Conservation (phyloP, 2,888 invertebrate species). For the Pheosia tremula region DNA sequence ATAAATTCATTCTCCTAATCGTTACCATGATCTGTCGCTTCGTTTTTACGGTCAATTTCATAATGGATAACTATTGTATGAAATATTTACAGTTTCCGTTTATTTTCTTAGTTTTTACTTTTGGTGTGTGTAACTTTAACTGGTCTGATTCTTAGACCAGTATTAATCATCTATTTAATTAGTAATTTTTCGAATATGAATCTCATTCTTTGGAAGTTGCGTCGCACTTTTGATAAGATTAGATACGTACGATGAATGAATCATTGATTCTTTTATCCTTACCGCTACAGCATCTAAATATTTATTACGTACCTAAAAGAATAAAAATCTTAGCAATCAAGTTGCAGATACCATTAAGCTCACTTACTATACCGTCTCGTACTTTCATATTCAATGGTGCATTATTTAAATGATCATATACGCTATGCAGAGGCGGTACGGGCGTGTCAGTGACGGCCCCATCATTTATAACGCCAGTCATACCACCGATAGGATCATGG, state of each 20-base stretch:
- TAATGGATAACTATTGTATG: slow-evolving; percentile 27
- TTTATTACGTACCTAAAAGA: neutral
- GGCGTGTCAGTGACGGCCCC: slow-evolving; percentile 48
- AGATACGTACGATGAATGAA: slow-evolving; percentile 25
- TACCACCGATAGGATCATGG: slow-evolving; percentile 47
- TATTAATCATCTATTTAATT: too few relatives aligned
- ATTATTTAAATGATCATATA: slow-evolving; percentile 36
- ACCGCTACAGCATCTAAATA: too few relatives aligned
- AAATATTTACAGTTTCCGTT: slow-evolving; percentile 15
- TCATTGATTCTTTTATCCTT: neutral
- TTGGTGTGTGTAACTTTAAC: neutral
- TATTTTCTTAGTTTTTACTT: slow-evolving; percentile 14
- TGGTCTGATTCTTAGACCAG: too few relatives aligned
- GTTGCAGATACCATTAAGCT: neutral
- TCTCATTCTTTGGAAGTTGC: slow-evolving; percentile 13
- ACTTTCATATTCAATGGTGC: slow-evolving; percentile 17
- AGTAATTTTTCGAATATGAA: too few relatives aligned
- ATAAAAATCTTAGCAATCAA: neutral
- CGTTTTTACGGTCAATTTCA: slow-evolving; percentile 38
- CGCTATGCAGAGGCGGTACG: slow-evolving; percentile 44
- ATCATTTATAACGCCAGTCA: slow-evolving; percentile 58
- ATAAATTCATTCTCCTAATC: slow-evolving; percentile 30
- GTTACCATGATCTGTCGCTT: slow-evolving; percentile 24
- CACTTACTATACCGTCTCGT: slow-evolving; percentile 8
- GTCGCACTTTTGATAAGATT: slow-evolving; percentile 27